Evolutionary conservation across 2,113 vertebrate species (phyloP), one percentile per base, ranked within the genome.

Genomic region (Thymallus thymallus): DNA sequence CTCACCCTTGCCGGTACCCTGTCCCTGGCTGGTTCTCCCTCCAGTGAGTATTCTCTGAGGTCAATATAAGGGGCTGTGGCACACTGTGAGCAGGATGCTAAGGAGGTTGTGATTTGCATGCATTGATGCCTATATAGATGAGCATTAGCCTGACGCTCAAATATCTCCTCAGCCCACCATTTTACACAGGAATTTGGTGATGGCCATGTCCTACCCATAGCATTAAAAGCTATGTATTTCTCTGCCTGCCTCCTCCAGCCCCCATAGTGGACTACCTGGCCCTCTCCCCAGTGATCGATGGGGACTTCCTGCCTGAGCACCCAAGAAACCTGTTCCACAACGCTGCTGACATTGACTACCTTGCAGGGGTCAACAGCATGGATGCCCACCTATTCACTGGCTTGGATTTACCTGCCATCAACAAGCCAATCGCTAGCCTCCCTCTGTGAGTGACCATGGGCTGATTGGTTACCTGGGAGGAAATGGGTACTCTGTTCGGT

Each of bases 321-420:
- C 96, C 96, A 0, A n/a, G 80, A 61, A 90, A 92, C 0, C 92
- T 96, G 46, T 96, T 94, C 16, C 80, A 76, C 78, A 96, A 96
- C 0, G 14, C 95, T 0, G 95, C 95, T 0, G 92, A 95, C 46
- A 85, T 95, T 0, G 95, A 97, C 84, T 97, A 95, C 82, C n/a
- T 97, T 0, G 89, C 72, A 0, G 96, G 96, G 2, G 75, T 88
- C 79, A 98, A 98, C 3, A 1, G 94, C 88, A 96, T 96, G 94
- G 96, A 98, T 0, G 95, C 93, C 0, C 94, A 96, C 79, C 0
- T 95, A 0, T 95, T 97, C 14, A 89, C 92, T 0, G 71, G 75
- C 0, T 0, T 93, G 0, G 95, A 98, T 30, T 0, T 96, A 10
- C 93, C 95, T 0, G 91, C 86, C n/a, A 1, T 98, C 61, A 91